Evolutionary conservation across 2,113 vertebrate species (phyloP), one percentile per base, ranked within the genome.

Genomic region (Larimichthys polyactis): DNA sequence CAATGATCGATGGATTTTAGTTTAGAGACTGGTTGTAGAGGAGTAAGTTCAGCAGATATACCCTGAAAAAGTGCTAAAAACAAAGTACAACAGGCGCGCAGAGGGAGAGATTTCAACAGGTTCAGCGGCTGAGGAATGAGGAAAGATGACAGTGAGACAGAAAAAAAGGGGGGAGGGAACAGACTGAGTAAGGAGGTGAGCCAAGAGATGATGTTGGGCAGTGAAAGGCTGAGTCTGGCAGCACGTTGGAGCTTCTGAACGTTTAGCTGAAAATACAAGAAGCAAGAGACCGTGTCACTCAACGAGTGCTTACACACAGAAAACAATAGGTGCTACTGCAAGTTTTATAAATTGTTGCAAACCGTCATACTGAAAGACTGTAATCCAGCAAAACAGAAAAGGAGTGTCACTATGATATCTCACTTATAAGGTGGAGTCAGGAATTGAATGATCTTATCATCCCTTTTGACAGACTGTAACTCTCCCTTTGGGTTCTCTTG

Each of bases 201-300:
- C 48, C 49, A 40, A 73, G 44, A 57, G 20, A 12, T 3, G 68
- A 24, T 49, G 64, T 51, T 71, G 52, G 82, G 67, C 78, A 27
- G 44, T 20, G 49, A 17, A 63, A 58, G 69, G 46, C 11, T 27
- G 63, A 55, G 51, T 85, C 79, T 76, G 87, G 44, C 58, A 71
- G 75, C 71, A 62, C n/a, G 77, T 19, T 76, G 57, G 54, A 74
- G 60, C 80, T 63, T 85, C 92, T 69, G 81, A 88, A 79, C 19
- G 51, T 76, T 93, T 78, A 94, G 85, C 93, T 94, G 89, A 20
- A 85, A 92, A 81, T 17, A 92, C 78, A 85, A 81, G 44, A 84
- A 54, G 24, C 48, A 58, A 48, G 24, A 77, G 48, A 51, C n/a
- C 24, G 14, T 40, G 19, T 10, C 36, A 36, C 1, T 36, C 32